Base-by-base conservation (phyloP, 1,140 invertebrate genomes). In the Lordiphosa stackelbergi region DNA sequence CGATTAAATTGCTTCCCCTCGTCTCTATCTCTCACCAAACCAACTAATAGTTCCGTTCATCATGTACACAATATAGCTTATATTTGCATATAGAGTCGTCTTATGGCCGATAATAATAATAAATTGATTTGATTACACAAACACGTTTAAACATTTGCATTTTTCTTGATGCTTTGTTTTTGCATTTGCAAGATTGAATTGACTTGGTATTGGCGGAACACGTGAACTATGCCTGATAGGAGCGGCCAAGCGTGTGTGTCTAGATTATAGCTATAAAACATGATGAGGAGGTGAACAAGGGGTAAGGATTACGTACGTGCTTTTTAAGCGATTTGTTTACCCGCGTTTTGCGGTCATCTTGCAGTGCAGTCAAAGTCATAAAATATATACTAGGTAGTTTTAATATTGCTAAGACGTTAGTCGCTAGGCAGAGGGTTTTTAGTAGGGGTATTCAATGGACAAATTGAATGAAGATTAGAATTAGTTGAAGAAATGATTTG, bases 71-170 rank as follows among this genome's bases (percentile, higher is more conserved):
- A n/a, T 41, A 60, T 36, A 41, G 12, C 16, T 63, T 41, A 13
- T 41, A 41, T 5, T n/a, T 43, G 9, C 46, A 42, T 52, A 4
- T 46, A 38, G 42, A 45, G 49, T 47, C 56, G 55, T 49, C 63
- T 43, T 46, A 24, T 52, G 12, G 42, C 52, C 35, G 9, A 28
- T 34, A 28, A 46, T 46, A 46, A 34, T 46, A 46, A 34, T 34
- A 45, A 57, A 69, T 69, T 73, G 59, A 77, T 73, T 73, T 73
- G 73, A 68, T 49, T 73, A 59, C 52, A 57, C 51, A 78, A 73
- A 78, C 69, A 73, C 73, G 68, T 75, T 75, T 71, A 34, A n/a
- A 13, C 43, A 70, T 71, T 75, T 61, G 53, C 53, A 63, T 63
- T 40, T 40, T 24, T 31, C 43, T 34, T 46, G n/a, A 24, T 46